Evolutionary conservation across 2,888 invertebrate genomes (phyloP), one percentile per base, ranked within the genome.

Genomic region (Pristionchus fissidentatus): DNA sequence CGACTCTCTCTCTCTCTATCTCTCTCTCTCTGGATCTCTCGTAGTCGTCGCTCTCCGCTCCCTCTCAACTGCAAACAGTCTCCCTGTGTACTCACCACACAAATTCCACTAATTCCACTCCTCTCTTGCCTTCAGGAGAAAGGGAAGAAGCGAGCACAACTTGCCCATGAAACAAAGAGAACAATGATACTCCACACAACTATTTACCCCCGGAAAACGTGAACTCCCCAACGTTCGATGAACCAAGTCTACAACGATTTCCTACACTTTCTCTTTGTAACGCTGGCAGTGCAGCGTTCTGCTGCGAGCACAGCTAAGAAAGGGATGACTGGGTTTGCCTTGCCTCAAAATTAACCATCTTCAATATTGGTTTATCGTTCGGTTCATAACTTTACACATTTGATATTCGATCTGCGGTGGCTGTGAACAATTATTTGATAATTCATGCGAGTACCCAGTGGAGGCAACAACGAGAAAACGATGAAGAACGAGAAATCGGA

Each of bases 31-130:
- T 83, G 26, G 55, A 55, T 49, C 62, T 70, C 70, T 55, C 70
- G n/a, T 52, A 38, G 32, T 52, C 52, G 13, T 55, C 52, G 26
- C 32, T 35, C 43, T 60, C 80, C 35, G 19, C 46, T 43, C n/a
- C n/a, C 32, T 38, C 22, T 46, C 46, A 19, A 81, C 62, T 62
- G 80, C 80, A 81, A 81, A 81, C 80, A 81, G 80, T 81, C 83
- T 46, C 41, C 52, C 32, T 83, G 83, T 83, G 70, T 52, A 70
- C 83, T 83, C 83, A 73, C 70, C 83, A 83, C 83, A 83, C 83
- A 83, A 83, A 83, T 83, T 83, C 70, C 73, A 41, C 83, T 83
- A 83, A 83, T 83, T 83, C 81, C 81, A 57, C 62, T 66, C 81
- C 46, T 52, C 49, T 83, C 52, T 70, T 70, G 83, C 52, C 83